These are phyloP conservation scores for Geopemphigus sp. DNA, from an alignment of 1,140 invertebrate genomes.

Conservation along the genomic window DNA sequence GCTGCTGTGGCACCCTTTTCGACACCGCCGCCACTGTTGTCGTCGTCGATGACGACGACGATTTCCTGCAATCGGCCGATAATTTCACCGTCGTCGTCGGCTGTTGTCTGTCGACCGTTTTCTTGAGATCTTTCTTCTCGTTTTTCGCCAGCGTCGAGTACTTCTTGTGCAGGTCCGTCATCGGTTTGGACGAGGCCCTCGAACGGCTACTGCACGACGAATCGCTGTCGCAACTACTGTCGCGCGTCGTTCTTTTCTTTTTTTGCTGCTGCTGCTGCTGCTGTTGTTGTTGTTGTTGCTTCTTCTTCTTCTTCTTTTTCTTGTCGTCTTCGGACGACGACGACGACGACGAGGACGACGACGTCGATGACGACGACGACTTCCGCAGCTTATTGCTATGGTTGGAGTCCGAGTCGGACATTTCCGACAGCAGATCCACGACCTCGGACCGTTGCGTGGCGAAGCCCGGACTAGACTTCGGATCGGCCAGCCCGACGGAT, in stretches of 20 bases:
- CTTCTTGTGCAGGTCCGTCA: constrained; percentile 37
- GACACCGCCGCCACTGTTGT: not conserved
- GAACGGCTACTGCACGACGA: constrained; percentile 36
- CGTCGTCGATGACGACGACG: not conserved
- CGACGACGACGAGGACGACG: constrained; percentile 14
- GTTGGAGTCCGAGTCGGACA: constrained; percentile 39
- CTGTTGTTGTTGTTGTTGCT: constrained; percentile 17
- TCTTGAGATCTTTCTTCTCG: constrained; percentile 41
- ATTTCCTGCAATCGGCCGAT: not conserved
- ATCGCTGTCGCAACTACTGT: constrained; percentile 40
- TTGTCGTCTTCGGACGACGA: constrained; percentile 40
- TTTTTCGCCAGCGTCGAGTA: constrained; percentile 19
- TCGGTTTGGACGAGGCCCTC: constrained; percentile 4
- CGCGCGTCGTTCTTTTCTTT: constrained; percentile 22
- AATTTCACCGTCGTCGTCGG: not conserved
- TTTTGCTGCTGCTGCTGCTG: too few species aligned
- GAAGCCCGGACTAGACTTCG: constrained; percentile 31
- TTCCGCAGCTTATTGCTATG: constrained; percentile 25
- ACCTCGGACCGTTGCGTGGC: constrained; percentile 5
- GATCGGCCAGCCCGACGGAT: constrained; percentile 18
- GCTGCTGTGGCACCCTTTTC: not conserved
- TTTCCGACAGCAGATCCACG: constrained; percentile 27
- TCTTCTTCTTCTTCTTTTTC: constrained; percentile 28
- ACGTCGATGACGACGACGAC: constrained; percentile 27
- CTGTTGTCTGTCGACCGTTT: not conserved